A percentile compares a stretch with the other conserved stretches of the same genome.
Evolutionary conservation across 2,113 vertebrate species (phyloP).

Genomic region (Pseudorasbora parva): DNA sequence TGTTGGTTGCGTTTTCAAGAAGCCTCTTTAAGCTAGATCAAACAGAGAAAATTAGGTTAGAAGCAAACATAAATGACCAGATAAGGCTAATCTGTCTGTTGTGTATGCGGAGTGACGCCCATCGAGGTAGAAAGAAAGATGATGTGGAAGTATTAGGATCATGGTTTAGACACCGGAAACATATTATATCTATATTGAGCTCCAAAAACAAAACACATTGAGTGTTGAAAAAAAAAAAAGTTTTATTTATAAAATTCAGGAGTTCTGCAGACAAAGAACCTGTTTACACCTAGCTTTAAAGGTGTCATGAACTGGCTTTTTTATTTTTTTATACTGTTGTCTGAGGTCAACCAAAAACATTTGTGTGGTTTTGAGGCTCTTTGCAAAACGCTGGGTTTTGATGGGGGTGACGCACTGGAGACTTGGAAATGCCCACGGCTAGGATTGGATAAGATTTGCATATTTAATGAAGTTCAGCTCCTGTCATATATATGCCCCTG

Average conservation of each 20-base stretch:
- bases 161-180: background rate
- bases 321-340: too few species aligned
- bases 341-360: too few species aligned
- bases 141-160: background rate
- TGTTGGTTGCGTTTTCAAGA: slow-evolving; percentile 59
- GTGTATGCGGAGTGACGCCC: background rate
- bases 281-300: too few species aligned
- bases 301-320: too few species aligned
- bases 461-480: too few species aligned
- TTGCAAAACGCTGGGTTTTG: too few species aligned
- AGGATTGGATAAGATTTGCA: too few species aligned
- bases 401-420: too few species aligned
- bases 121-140: background rate
- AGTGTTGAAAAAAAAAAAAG: background rate
- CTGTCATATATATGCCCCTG: too few species aligned
- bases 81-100: slow-evolving; percentile 31
- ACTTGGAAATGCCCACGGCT: too few species aligned
- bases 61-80: slow-evolving; percentile 36
- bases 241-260: too few species aligned
- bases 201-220: background rate
- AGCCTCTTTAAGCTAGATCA: slow-evolving; percentile 61
- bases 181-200: background rate
- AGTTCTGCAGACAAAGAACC: background rate
- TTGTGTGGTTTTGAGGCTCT: too few species aligned
- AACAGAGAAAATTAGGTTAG: slow-evolving; percentile 50